Evolutionary conservation across 2,888 invertebrate genomes (phyloP), one percentile per base, ranked within the genome.

Genomic region (Physocephala rufipes): DNA sequence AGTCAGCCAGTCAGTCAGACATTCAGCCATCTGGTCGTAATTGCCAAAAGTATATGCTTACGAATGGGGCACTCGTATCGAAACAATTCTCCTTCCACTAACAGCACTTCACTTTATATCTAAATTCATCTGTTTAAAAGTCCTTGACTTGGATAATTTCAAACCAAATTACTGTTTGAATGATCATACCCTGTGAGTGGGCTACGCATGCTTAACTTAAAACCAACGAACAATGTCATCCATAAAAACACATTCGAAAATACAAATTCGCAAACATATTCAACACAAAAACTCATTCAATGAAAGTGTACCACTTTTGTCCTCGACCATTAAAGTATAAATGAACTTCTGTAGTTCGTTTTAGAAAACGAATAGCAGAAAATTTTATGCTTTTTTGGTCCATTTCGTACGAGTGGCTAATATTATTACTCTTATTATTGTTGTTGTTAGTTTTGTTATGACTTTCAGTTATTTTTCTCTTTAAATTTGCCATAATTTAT

Each of bases 251-350:
- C 36, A 36, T 53, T 2, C 19, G 21, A 12, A 13, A 1, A 43
- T 59, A 49, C 58, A 51, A 28, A 36, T 7, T 43, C 65, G 26
- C 21, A 43, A 16, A 26, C 21, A 45, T 13, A 58, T 53, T 67
- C 45, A 9, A 9, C 51, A 21, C 45, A 30, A 28, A 47, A 19
- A 45, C 62, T 45, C 19, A 58, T 16, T n/a, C 43, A 58, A 15
- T 45, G 63, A 66, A 72, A 75, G 73, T 75, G 73, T 76, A 74
- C 74, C 76, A 77, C n/a, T n/a, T n/a, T 75, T 77, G 78, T 78
- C 75, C 76, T 74, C 68, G 51, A 76, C 77, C 77, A 80, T 81
- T 79, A 80, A 78, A 78, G 76, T 81, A 82, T 81, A 79, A 78
- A 36, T 78, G 16, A 21, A 36, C 9, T 58, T 58, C 19, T 21